A percentile compares a stretch with the other conserved stretches of the same genome.
Conservation (phyloP, 2,797 vertebrate genomes). For the Coregonus sp. region DNA sequence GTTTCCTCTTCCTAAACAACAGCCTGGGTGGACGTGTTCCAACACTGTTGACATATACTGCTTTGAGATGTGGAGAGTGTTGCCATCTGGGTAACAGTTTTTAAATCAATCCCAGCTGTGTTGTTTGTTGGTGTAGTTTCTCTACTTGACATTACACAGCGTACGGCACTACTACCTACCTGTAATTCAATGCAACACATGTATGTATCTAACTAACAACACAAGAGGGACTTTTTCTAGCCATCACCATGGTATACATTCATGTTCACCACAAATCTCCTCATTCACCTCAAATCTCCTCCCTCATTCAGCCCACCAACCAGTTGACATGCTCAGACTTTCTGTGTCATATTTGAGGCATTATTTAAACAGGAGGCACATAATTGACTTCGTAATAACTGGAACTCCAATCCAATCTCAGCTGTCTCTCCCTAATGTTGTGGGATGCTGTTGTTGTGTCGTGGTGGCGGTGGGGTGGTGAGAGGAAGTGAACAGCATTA, state of each 20-base stretch:
- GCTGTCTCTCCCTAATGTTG: not conserved
- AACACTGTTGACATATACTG: not conserved
- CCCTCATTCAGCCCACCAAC: not conserved
- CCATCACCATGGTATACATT: not conserved
- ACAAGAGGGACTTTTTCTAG: not conserved
- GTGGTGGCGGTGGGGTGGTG: slow-evolving; percentile 3
- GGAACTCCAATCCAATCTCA: not conserved
- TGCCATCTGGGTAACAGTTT: not conserved
- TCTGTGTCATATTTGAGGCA: not conserved
- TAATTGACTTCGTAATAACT: not conserved
- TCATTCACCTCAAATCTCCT: not conserved
- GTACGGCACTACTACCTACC: no score
- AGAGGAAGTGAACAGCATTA: slow-evolving; percentile 11
- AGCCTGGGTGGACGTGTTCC: not conserved
- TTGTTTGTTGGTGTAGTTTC: no score
- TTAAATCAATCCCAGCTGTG: no score
- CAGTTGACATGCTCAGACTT: not conserved
- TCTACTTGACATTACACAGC: no score
- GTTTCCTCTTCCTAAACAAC: not conserved
- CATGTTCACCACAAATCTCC: not conserved
- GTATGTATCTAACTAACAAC: not conserved
- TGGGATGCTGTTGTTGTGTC: not conserved
- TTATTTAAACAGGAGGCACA: not conserved
- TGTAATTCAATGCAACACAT: not conserved
- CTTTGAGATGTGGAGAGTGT: not conserved